These are phyloP conservation scores for Panulirus ornatus DNA, from an alignment of 1,140 invertebrate species.

Conservation along the genomic window DNA sequence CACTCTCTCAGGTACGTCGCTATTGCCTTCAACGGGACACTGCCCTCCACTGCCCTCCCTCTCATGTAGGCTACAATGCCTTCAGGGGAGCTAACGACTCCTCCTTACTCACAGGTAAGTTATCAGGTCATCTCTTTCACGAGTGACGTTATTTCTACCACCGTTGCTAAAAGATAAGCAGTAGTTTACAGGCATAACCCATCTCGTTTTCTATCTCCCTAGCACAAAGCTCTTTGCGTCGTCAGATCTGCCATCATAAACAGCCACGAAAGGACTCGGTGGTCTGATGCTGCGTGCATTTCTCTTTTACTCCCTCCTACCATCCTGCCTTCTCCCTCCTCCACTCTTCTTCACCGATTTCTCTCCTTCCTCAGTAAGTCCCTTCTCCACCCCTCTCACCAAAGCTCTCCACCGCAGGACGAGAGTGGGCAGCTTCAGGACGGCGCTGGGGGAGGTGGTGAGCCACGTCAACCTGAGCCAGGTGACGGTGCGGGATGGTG, in stretches of 20 bases:
- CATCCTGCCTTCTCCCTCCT: no score
- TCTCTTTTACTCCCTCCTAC: no score
- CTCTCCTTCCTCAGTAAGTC: no score
- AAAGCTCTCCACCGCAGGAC: slow-evolving; percentile 4
- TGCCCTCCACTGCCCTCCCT: no score
- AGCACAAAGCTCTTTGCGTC: neutral
- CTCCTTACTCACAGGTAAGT: no score
- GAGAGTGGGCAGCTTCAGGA: slow-evolving; percentile 49
- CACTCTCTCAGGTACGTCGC: slow-evolving; percentile 41
- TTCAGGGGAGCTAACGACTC: no score
- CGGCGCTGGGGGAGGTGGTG: slow-evolving; percentile 60
- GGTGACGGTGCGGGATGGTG: slow-evolving; percentile 68
- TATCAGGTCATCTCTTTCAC: no score
- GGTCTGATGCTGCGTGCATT: no score
- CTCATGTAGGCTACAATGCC: no score
- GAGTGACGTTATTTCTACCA: neutral
- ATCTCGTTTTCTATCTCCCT: neutral
- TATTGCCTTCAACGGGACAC: no score
- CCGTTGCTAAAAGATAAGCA: neutral
- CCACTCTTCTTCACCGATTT: no score
- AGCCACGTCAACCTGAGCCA: slow-evolving; percentile 63
- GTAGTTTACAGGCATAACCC: neutral
- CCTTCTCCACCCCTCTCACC: no score
- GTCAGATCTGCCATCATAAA: neutral
- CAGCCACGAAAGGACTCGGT: neutral